Evolutionary conservation across 2,113 vertebrate species (phyloP), one percentile per base, ranked within the genome.

Genomic region (Crypturellus undulatus): DNA sequence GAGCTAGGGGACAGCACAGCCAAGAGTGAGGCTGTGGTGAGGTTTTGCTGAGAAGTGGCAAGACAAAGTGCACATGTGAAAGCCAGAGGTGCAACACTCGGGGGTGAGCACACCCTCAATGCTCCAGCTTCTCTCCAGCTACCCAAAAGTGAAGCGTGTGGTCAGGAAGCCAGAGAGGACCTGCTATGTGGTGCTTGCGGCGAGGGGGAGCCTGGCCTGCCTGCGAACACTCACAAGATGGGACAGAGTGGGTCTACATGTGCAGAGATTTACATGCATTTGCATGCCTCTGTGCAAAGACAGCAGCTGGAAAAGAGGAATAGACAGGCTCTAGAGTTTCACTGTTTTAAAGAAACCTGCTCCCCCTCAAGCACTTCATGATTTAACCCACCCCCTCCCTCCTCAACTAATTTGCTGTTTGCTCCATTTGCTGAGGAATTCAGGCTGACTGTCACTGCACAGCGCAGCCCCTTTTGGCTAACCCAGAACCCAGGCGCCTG

Each of bases 61-160:
- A 32, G 36, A 12, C 26, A 63, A 47, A 22, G 28, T 2, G 1
- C 2, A 6, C 25, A 2, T 26, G 11, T 0, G 1, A 60, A 52
- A 13, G 6, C 43, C 52, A 72, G 18, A 19, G 7, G 1, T 62
- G 15, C 8, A 7, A 32, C 13, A 32, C 3, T 40, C 26, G 10
- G 49, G 79, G 58, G 4, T 32, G 7, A 26, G 5, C 12, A 43
- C 2, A 20, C 1, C 19, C 30, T 81, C 36, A 36, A 2, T 68
- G 42, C 63, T 69, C 6, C 32, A 82, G 38, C 34, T 79, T 72
- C 79, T 81, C 10, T 11, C 6, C 19, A 2, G 14, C 47, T 8
- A 65, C 24, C 62, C 25, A n/a, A 51, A 13, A 0, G 3, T 12
- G 51, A n/a, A 38, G 10, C 0, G 0, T 38, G 17, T 17, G 42